A percentile compares a stretch with the other conserved stretches of the same genome.
These are phyloP conservation scores for Barbus barbus DNA, from an alignment of 2,113 vertebrate genomes.

Conservation along the genomic window DNA sequence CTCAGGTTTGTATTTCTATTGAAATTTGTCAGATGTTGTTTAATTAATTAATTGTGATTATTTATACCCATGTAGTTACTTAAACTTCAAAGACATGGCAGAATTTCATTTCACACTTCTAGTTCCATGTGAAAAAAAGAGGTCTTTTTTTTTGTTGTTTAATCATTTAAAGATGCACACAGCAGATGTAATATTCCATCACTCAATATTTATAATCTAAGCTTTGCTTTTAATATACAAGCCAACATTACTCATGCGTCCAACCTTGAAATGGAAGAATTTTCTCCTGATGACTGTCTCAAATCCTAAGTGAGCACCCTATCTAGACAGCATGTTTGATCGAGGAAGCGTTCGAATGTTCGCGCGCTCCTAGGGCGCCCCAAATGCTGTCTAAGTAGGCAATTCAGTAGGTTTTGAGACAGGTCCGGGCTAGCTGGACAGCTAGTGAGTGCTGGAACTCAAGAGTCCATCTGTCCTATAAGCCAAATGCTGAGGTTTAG, in stretches of 20 bases:
- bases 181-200: background rate
- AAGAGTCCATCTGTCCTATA: background rate
- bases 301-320: background rate
- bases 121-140: background rate
- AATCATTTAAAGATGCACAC: background rate
- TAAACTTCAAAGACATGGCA: no score
- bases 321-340: background rate
- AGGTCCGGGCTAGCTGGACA: background rate
- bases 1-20: background rate
- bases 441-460: constrained; percentile 19
- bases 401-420: constrained; percentile 2
- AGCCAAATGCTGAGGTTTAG: background rate
- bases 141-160: background rate
- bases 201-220: background rate
- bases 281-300: background rate
- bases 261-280: background rate
- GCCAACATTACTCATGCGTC: background rate
- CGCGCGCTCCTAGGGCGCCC: background rate
- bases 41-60: background rate
- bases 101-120: no score
- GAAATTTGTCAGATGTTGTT: background rate
- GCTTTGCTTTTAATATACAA: background rate
- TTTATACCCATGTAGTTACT: background rate
- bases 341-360: background rate
- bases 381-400: constrained; percentile 2